These are phyloP conservation scores for Pseudochromis fuscus DNA, from an alignment of 2,797 vertebrate genomes.

Conservation along the genomic window DNA sequence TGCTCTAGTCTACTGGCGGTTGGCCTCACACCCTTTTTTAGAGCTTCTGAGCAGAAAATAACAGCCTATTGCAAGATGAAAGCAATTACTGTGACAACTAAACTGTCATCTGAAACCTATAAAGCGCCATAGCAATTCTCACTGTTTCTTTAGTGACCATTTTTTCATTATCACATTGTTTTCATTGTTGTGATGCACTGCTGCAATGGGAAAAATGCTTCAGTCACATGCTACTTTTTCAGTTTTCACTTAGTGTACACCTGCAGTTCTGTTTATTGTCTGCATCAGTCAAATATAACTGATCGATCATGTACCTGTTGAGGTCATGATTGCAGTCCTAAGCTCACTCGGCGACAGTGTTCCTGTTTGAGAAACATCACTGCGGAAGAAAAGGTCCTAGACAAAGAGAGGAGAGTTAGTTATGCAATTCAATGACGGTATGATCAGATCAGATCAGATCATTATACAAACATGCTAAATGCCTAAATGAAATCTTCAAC, in stretches of 20 bases:
- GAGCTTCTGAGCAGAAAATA: no score
- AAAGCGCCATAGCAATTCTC: neutral
- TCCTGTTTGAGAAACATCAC: constrained; percentile 65
- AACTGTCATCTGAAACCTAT: no score
- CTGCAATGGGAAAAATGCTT: no score
- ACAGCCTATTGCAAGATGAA: no score
- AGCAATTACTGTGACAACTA: neutral
- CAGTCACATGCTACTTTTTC: neutral
- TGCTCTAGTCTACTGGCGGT: no score
- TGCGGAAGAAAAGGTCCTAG: constrained; percentile 72
- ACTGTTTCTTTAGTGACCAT: no score
- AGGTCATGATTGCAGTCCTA: constrained; percentile 59
- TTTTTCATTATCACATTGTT: no score
- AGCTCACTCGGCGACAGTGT: constrained; percentile 70
- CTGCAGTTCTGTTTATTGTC: neutral
- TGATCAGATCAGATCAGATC: neutral
- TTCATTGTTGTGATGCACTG: no score
- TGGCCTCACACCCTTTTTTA: no score
- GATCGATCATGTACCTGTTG: constrained; percentile 57
- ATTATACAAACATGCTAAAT: neutral
- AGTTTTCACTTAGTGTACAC: neutral
- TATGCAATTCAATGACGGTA: neutral
- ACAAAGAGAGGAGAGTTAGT: constrained; percentile 1
- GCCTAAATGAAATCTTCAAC: neutral
- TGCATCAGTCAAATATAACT: neutral